phyloP scores from a whole-genome alignment of 2,888 invertebrate species.

The Drosophila atripex region DNA sequence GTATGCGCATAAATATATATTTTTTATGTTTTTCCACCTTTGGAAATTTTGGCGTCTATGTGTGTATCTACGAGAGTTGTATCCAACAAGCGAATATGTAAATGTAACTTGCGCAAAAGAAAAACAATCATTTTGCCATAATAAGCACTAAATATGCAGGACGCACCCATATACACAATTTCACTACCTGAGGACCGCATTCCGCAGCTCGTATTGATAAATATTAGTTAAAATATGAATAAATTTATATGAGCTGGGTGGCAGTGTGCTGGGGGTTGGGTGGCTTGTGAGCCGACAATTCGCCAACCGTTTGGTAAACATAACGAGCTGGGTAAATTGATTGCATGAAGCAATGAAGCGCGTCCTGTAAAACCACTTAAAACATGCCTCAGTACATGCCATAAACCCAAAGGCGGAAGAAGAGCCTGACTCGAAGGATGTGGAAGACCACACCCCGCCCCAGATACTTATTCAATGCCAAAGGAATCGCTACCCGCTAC shows the following conservation, averaged over 20 bases:
- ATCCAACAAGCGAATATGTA: conserved; percentile 47
- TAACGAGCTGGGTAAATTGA: conserved; percentile 76
- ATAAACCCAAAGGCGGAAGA: conserved; percentile 73
- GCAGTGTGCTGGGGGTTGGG: conserved; percentile 8
- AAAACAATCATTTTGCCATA: conserved; percentile 78
- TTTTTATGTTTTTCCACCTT: conserved; percentile 18
- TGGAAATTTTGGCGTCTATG: conserved; percentile 6
- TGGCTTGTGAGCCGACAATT: conserved; percentile 53
- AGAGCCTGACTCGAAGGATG: conserved; percentile 36
- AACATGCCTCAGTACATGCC: conserved; percentile 82
- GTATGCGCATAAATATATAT: conserved; percentile 43
- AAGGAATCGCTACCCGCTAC: conserved; percentile 29
- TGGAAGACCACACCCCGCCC: conserved; percentile 26
- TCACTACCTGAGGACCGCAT: conserved; percentile 32
- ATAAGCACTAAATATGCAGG: conserved; percentile 77
- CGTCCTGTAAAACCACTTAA: conserved; percentile 83
- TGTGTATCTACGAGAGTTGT: conserved; percentile 15
- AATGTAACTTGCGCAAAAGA: conserved; percentile 54
- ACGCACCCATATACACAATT: conserved; percentile 47
- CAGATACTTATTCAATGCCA: conserved; percentile 36
- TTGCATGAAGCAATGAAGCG: conserved; percentile 82
- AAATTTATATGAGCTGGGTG: conserved; percentile 46
- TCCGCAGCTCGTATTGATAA: conserved; percentile 60
- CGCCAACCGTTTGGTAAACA: conserved; percentile 61
- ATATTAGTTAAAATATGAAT: conserved; percentile 79